Base-by-base conservation (phyloP, 2,888 invertebrate species). In the Pecten maximus region DNA sequence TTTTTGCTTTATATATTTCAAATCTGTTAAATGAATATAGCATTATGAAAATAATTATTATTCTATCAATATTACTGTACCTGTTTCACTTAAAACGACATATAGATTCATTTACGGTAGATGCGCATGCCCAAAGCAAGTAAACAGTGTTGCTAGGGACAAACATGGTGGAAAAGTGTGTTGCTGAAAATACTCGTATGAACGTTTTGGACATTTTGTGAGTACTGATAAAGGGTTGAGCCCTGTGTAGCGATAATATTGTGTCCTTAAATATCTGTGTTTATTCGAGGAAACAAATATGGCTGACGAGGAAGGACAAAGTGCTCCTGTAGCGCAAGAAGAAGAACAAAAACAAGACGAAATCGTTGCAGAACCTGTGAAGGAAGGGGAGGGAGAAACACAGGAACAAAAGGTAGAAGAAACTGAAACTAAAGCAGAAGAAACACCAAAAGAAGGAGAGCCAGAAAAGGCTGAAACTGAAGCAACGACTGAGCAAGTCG, bases 61-160 rank as follows among this genome's bases (percentile, higher is more conserved):
- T n/a, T n/a, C n/a, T n/a, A n/a, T n/a, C n/a, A n/a, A 12, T 44
- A 44, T 44, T 12, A 44, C 12, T 10, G 44, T 10, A 44, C 12
- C 44, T 44, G 44, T 44, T 44, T 44, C 44, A 44, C 6, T 10
- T 44, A 44, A 44, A 23, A 35, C 74, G 74, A 74, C 74, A 74
- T 74, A 74, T 15, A 74, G 6, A 74, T 28, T 35, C 74, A 74
- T 74, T 28, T 35, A 28, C 23, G 74, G 15, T 35, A 74, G 74
- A 35, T 35, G 28, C 74, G 74, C 74, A 74, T 74, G 74, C 74
- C 35, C 74, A 74, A 74, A 28, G 60, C 86, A 91, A 19, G 89
- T 93, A 92, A 93, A 93, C 93, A 93, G 89, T 91, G 93, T 93
- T 93, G 93, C 93, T 92, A 93, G 89, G 93, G 92, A 44, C 87